These are phyloP conservation scores for Papilio machaon DNA, from an alignment of 1,140 invertebrate genomes.

Conservation along the genomic window DNA sequence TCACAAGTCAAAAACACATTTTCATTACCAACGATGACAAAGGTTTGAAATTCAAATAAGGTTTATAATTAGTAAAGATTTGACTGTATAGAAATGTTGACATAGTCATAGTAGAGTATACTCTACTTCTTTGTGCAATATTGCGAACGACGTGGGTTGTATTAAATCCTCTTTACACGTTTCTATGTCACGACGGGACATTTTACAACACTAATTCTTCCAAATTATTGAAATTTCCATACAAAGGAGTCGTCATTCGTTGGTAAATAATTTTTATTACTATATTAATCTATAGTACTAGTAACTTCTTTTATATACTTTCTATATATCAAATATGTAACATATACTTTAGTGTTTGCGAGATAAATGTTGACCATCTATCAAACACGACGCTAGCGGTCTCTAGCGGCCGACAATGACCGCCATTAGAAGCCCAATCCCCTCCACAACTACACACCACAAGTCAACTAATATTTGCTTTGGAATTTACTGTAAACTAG, in stretches of 20 bases:
- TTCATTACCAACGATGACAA: neutral
- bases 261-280: too few relatives aligned
- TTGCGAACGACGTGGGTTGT: neutral
- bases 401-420: neutral
- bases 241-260: neutral
- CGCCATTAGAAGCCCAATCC: neutral
- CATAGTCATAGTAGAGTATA: neutral
- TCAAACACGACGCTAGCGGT: neutral
- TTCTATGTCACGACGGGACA: neutral
- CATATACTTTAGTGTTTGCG: neutral
- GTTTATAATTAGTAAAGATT: neutral
- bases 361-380: conserved; percentile 15
- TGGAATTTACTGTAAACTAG: neutral
- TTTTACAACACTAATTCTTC: neutral
- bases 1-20: neutral
- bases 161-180: neutral
- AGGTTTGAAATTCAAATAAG: neutral
- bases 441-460: neutral
- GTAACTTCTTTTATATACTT: too few relatives aligned
- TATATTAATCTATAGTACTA: too few relatives aligned
- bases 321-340: neutral
- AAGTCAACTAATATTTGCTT: neutral
- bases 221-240: neutral
- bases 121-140: neutral
- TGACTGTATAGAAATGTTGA: neutral